Base-by-base conservation (phyloP, 2,113 vertebrate species). In the Plectropomus leopardus region DNA sequence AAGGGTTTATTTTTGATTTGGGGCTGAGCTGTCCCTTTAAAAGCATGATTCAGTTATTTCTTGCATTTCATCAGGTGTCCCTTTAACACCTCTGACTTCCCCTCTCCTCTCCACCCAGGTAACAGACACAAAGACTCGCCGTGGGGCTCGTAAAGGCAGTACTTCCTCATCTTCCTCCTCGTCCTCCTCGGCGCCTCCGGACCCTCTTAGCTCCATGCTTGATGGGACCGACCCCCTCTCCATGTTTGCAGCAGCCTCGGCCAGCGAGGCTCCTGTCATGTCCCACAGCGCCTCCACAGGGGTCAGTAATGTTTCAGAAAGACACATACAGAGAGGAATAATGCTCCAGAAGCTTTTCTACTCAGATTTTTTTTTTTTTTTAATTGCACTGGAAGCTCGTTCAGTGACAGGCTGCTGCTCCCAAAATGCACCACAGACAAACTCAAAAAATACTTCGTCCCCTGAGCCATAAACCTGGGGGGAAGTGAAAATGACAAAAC, bases 141-240 rank as follows among this genome's bases (percentile, higher is more conserved):
- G 96, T 4, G 94, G 96, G 53, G 96, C 82, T 34, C 94, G 97
- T 34, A 99, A 98, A 91, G 97, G 97, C 83, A 99, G 98, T 77
- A 98, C 98, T 0, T 99, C 98, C 6, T 98, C 96, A 0, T 98
- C 97, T 0, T 99, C 97, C 0, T 99, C 98, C 0, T 98, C 97
- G 21, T 98, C 97, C 7, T 97, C 95, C 74, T 99, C 97, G 0
- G 92, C 76, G 0, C 2, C 96, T 26, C 50, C 94, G 2, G 98
- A 99, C 82, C 98, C 98, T 0, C 90, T 99, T 83, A 99, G 97
- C 95, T 97, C 96, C 1, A 96, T 99, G 64, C 60, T 99, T 88
- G 98, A 99, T 23, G 98, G 98, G 19, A 98, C 96, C 0, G 98
- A 99, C 78, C 98, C 98, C 0, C 92, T 99, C 59, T 99, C 98